These are phyloP conservation scores for Peromyscus leucopus DNA, from an alignment of 2,113 vertebrate species.

Conservation along the genomic window DNA sequence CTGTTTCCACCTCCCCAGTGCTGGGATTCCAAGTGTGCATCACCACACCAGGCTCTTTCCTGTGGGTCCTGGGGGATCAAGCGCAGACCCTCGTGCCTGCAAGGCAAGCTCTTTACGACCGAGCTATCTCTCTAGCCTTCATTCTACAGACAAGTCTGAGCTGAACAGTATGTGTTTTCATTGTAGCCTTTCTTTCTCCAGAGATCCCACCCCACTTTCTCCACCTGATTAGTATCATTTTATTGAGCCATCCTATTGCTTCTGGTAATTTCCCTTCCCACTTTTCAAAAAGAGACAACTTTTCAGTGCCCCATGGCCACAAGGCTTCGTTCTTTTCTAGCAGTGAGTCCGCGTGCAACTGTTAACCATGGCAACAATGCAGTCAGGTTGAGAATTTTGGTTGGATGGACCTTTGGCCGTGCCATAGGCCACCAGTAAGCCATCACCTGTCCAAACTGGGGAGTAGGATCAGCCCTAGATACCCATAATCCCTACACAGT, in stretches of 20 bases:
- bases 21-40: too few relatives aligned
- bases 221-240: background rate
- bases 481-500: background rate
- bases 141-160: background rate
- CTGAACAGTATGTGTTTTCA: background rate
- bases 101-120: background rate
- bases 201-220: background rate
- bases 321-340: background rate
- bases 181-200: background rate
- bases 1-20: too few relatives aligned
- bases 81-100: background rate
- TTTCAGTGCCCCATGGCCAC: background rate
- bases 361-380: background rate
- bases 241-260: background rate
- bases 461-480: background rate
- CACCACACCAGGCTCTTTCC: too few relatives aligned
- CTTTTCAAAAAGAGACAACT: constrained; percentile 17
- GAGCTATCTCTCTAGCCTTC: background rate
- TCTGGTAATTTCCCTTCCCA: constrained; percentile 14
- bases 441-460: background rate
- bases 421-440: background rate
- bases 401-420: background rate
- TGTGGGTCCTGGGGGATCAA: background rate
- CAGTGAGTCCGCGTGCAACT: background rate
- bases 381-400: background rate